Base-by-base conservation (phyloP, 2,797 vertebrate species). In the Cyclura pinguis region DNA sequence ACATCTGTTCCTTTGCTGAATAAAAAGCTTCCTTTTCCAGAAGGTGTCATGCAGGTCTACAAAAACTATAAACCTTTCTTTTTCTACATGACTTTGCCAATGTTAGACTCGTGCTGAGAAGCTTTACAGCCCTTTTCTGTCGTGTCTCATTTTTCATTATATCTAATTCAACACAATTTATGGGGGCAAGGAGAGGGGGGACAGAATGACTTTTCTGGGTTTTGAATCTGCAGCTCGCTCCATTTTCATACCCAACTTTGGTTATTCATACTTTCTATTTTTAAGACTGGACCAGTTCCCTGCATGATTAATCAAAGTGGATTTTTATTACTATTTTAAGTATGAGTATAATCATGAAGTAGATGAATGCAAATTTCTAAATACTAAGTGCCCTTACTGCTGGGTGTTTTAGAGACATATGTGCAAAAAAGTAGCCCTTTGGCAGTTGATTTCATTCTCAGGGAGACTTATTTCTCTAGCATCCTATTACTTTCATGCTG, bases 1-100 rank as follows among this genome's bases (percentile, higher is more conserved):
- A 96, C 97, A 97, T 97, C 96, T 97, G 96, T 96, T 96, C 95
- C 89, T 93, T 95, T 93, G 93, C 92, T 96, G 95, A 96, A 96
- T 95, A 95, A 96, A 80, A 96, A 92, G 84, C 94, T 94, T 96
- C 91, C 84, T 96, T 95, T 93, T 95, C 91, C 91, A 95, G 90
- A 93, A 96, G 95, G 89, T 94, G 94, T 96, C 94, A 96, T 82
- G 89, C 0, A 87, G 92, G 94, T 95, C 95, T 89, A 93, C 85
- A 95, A 42, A 92, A 95, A 86, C 92, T 92, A 94, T 88, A 96
- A 96, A 94, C 90, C 85, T 93, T 82, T 47, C 47, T 91, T 95
- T 94, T 90, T 94, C 77, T 89, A 89, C 92, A 81, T 0, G 0
- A 89, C 92, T 96, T 95, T 95, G 89, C 95, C 93, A 91, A 0